Conservation (phyloP, 2,888 invertebrate genomes). For the Agrochola lychnidis region DNA sequence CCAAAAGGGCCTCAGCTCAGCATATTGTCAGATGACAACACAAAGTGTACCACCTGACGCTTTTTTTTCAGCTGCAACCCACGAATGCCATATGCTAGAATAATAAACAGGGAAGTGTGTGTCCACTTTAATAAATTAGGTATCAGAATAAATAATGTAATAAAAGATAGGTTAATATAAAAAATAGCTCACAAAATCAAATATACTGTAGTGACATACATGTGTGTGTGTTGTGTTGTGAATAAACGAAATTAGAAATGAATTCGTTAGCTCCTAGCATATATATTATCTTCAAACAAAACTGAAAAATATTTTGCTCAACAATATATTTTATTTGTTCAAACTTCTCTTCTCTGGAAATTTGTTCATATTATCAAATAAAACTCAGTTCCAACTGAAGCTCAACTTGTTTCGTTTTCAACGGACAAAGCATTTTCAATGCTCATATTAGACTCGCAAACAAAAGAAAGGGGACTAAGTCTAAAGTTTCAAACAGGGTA, state of each 20-base stretch:
- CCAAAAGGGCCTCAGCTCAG: no score
- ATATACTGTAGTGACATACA: no score
- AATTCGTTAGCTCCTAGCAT: not conserved
- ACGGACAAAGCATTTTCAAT: conserved; percentile 54
- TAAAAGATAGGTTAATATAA: no score
- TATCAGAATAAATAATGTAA: no score
- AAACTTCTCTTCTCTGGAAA: conserved; percentile 32
- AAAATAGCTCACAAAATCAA: no score
- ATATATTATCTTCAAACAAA: conserved; percentile 11
- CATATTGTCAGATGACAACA: no score
- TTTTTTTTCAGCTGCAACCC: no score
- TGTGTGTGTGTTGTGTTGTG: no score
- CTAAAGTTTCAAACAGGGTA: conserved; percentile 49
- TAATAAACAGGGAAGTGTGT: no score
- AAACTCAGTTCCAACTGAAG: conserved; percentile 46
- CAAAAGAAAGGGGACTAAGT: conserved; percentile 49
- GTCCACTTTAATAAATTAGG: no score
- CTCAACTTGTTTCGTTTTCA: conserved; percentile 46
- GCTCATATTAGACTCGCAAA: conserved; percentile 46
- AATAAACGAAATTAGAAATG: not conserved
- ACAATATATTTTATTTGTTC: conserved; percentile 11
- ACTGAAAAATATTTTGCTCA: conserved; percentile 16
- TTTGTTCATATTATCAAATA: conserved; percentile 47
- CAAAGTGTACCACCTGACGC: no score
- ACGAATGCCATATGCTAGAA: no score